Evolutionary conservation across 2,797 vertebrate genomes (phyloP).

Genomic region (Notoglanidium macrostoma): DNA sequence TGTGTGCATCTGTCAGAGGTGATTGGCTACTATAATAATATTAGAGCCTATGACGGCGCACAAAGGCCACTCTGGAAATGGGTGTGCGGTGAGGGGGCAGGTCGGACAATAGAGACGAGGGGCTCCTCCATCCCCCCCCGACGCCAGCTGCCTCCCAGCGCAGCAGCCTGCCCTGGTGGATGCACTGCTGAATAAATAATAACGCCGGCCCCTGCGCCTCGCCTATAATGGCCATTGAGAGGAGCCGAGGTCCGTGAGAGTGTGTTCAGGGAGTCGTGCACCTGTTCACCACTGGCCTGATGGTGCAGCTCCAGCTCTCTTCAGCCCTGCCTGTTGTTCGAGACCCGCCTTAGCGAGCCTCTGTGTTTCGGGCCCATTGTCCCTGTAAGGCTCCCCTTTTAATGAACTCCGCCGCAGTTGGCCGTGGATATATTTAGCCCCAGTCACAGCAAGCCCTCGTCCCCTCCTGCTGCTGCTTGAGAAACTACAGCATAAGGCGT

Average conservation of each 20-base stretch:
- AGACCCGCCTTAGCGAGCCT: constrained; percentile 38
- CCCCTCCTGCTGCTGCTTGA: constrained; percentile 21
- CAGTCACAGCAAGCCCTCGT: constrained; percentile 23
- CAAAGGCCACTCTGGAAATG: constrained; percentile 35
- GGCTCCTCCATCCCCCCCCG: constrained; percentile 32
- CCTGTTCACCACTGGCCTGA: constrained; percentile 62
- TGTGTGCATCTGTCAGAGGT: constrained; percentile 4
- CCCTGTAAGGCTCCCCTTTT: constrained; percentile 22
- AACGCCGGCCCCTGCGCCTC: constrained; percentile 70
- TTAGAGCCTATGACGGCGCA: constrained; percentile 23
- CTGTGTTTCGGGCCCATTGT: constrained; percentile 44
- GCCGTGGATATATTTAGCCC: constrained; percentile 45
- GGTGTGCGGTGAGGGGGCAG: constrained; percentile 39
- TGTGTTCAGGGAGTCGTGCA: constrained; percentile 45
- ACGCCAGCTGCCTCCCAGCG: constrained; percentile 59
- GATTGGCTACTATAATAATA: constrained; percentile 43
- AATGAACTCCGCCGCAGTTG: constrained; percentile 47
- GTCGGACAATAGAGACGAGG: constrained; percentile 49
- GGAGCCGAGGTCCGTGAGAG: constrained; percentile 25
- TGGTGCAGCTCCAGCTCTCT: constrained; percentile 48
- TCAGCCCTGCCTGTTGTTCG: constrained; percentile 46
- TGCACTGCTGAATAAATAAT: constrained; percentile 82
- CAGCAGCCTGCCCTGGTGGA: constrained; percentile 50
- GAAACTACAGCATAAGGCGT: constrained; percentile 8
- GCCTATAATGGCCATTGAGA: constrained; percentile 72